Evolutionary conservation across 2,113 vertebrate species (phyloP).

Genomic region (Azemiops feae): DNA sequence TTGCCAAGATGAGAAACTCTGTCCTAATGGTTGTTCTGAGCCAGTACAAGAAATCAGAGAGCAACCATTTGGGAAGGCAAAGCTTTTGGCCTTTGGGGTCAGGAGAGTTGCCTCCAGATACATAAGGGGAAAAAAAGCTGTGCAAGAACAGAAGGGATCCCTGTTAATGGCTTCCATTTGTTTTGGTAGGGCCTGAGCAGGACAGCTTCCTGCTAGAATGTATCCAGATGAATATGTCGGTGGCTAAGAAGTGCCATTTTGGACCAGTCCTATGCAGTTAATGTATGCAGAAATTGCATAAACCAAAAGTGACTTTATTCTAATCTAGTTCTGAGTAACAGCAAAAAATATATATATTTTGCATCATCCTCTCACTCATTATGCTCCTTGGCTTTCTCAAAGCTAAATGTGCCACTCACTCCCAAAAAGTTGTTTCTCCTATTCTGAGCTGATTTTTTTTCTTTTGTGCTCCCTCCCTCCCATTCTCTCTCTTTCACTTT

Average conservation of each 20-base stretch:
- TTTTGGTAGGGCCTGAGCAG: not conserved
- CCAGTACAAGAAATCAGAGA: not conserved
- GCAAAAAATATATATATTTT: not conserved
- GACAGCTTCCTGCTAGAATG: not conserved
- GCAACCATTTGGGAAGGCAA: not conserved
- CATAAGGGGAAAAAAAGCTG: not conserved
- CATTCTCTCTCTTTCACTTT: not conserved
- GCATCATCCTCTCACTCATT: not conserved
- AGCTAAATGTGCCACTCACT: not conserved
- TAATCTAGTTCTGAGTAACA: not conserved
- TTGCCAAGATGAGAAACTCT: not conserved
- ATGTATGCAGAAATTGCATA: not conserved
- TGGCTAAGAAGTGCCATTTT: not conserved
- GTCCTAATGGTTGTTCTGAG: not conserved
- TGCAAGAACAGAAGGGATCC: not conserved
- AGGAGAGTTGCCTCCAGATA: not conserved
- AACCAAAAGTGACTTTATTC: not conserved
- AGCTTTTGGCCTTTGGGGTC: not conserved
- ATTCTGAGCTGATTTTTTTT: not conserved
- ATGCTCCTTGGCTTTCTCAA: not conserved
- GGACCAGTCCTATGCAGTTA: not conserved
- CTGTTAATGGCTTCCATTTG: not conserved
- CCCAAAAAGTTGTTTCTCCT: not conserved
- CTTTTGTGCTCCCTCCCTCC: not conserved
- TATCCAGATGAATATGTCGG: not conserved